Conservation (phyloP, 1,140 invertebrate species). For the Calosoma granatense region DNA sequence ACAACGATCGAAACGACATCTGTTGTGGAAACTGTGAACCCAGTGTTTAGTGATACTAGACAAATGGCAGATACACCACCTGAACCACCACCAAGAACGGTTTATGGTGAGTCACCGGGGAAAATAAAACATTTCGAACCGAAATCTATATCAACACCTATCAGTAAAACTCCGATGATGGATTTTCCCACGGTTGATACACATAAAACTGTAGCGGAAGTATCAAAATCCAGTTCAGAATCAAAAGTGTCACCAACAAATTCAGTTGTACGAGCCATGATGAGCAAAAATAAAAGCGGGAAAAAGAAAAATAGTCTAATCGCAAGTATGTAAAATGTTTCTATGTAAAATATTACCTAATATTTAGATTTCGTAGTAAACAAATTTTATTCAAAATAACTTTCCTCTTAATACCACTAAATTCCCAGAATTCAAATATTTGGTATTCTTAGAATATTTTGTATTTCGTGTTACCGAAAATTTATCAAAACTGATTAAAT, state of each 20-base stretch:
- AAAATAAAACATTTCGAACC: slow-evolving; percentile 23
- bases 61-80: slow-evolving; percentile 28
- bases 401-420: no score
- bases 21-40: background rate
- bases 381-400: background rate
- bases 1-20: slow-evolving; percentile 13
- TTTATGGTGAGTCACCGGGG: slow-evolving; percentile 6
- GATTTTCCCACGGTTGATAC: slow-evolving; percentile 20
- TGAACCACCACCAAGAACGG: slow-evolving; percentile 34
- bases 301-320: slow-evolving; percentile 62
- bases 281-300: slow-evolving; percentile 34
- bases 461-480: no score
- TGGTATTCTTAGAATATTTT: no score
- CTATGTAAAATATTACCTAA: background rate
- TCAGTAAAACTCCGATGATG: slow-evolving; percentile 20
- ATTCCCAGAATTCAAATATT: no score
- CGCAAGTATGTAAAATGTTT: slow-evolving; percentile 45
- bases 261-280: slow-evolving; percentile 31
- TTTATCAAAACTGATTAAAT: no score
- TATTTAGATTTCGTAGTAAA: background rate
- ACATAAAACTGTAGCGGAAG: slow-evolving; percentile 18
- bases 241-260: slow-evolving; percentile 32
- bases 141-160: slow-evolving; percentile 22
- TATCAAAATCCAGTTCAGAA: slow-evolving; percentile 19
- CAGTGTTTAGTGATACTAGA: background rate